A percentile compares a stretch with the other conserved stretches of the same genome.
phyloP scores from a whole-genome alignment of 2,888 invertebrate species.

The Andrena haemorrhoa region DNA sequence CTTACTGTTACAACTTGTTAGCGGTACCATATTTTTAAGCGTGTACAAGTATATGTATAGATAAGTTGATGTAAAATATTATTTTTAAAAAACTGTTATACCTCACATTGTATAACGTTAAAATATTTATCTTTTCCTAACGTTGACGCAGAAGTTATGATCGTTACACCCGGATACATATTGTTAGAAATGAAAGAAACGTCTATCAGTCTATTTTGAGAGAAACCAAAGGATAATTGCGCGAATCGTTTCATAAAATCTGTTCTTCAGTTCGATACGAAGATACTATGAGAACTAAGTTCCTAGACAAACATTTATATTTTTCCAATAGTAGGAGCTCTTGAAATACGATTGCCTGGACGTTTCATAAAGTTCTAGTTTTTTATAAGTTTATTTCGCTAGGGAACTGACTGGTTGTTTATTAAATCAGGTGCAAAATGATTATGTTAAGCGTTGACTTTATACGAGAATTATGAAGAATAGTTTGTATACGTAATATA shows the following conservation, averaged over 20 bases:
- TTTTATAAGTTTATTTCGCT: background rate
- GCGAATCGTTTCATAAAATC: background rate
- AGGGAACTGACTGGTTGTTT: background rate
- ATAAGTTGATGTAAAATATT: conserved; percentile 4
- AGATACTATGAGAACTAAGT: background rate
- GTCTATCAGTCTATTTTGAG: background rate
- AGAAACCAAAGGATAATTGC: background rate
- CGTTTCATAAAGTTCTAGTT: too few relatives aligned
- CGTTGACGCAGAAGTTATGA: background rate
- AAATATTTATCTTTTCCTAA: conserved; percentile 2
- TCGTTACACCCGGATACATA: background rate
- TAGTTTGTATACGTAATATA: background rate
- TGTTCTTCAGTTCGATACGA: background rate
- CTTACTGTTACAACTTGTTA: background rate
- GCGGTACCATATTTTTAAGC: background rate
- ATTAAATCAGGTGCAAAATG: background rate
- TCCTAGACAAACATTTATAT: conserved; percentile 13
- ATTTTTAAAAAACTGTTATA: conserved; percentile 4
- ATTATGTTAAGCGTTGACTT: background rate
- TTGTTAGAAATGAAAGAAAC: conserved; percentile 1
- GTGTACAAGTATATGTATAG: background rate
- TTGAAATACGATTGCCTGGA: background rate
- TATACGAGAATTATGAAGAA: background rate
- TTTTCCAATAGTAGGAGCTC: background rate
- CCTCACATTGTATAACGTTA: background rate